phyloP scores from a whole-genome alignment of 2,888 invertebrate species.

The Stenotaenia linearis region DNA sequence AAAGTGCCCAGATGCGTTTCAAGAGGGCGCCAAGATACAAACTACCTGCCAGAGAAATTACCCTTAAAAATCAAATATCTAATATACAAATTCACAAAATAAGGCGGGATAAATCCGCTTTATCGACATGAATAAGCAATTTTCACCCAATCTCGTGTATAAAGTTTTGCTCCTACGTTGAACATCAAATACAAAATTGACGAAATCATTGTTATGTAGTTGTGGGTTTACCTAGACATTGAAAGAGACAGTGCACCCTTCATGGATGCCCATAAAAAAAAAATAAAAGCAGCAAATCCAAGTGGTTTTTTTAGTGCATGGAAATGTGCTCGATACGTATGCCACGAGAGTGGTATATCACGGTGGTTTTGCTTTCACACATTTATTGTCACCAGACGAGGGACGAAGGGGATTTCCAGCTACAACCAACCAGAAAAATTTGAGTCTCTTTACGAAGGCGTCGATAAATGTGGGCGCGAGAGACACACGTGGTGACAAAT shows the following conservation, averaged over 20 bases:
- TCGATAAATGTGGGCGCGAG: conserved; percentile 26
- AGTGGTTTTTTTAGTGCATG: conserved; percentile 17
- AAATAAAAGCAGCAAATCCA: background rate
- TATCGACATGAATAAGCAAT: background rate
- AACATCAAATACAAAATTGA: background rate
- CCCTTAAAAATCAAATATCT: background rate
- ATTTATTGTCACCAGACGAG: conserved; percentile 24
- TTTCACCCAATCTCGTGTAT: background rate
- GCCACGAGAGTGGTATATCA: conserved; percentile 8
- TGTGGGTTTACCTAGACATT: background rate
- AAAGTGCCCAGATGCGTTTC: background rate
- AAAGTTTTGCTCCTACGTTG: background rate
- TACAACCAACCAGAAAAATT: conserved; percentile 10
- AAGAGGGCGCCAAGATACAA: conserved; percentile 18
- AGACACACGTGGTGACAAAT: conserved; percentile 21
- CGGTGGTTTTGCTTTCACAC: conserved; percentile 5
- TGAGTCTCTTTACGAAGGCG: conserved; percentile 10
- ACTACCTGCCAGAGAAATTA: background rate
- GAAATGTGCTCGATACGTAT: conserved; percentile 17
- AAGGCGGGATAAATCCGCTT: background rate
- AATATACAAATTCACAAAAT: background rate
- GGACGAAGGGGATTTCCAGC: conserved; percentile 19
- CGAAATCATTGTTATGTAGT: background rate
- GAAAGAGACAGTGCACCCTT: background rate
- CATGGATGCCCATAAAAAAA: background rate